A percentile compares a stretch with the other conserved stretches of the same genome.
These are phyloP conservation scores for Mus pahari DNA, from an alignment of 2,113 vertebrate species.

Conservation along the genomic window DNA sequence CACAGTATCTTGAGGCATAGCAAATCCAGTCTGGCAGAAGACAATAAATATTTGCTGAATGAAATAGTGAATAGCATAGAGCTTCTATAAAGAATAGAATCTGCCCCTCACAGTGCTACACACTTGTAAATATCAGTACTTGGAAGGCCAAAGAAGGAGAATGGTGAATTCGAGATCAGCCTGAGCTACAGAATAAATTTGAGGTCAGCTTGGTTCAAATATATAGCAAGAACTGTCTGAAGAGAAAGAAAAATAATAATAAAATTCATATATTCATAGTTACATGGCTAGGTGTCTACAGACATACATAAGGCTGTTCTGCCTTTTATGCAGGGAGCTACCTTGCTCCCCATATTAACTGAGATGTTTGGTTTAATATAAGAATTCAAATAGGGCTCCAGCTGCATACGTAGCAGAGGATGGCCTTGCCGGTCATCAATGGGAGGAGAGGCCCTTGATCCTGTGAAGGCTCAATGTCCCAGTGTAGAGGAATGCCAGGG, in stretches of 20 bases:
- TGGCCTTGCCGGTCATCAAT: no score
- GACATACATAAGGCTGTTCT: neutral
- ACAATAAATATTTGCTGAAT: constrained; percentile 33
- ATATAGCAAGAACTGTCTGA: neutral
- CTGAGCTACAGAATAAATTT: neutral
- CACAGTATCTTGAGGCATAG: neutral
- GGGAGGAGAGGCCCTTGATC: no score
- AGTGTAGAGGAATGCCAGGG: no score
- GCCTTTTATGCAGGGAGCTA: neutral
- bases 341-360: neutral
- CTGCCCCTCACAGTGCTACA: neutral
- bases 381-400: neutral
- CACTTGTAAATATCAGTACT: neutral
- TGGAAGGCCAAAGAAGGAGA: neutral
- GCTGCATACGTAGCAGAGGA: no score
- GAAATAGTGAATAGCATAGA: neutral
- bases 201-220: neutral
- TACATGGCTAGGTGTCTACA: neutral
- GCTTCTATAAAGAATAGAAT: constrained; percentile 21
- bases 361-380: neutral
- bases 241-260: neutral
- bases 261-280: neutral
- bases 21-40: neutral
- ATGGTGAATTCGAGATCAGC: neutral
- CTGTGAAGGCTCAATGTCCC: no score